These are phyloP conservation scores for Notechis scutatus DNA, from an alignment of 2,113 vertebrate species.

Conservation along the genomic window DNA sequence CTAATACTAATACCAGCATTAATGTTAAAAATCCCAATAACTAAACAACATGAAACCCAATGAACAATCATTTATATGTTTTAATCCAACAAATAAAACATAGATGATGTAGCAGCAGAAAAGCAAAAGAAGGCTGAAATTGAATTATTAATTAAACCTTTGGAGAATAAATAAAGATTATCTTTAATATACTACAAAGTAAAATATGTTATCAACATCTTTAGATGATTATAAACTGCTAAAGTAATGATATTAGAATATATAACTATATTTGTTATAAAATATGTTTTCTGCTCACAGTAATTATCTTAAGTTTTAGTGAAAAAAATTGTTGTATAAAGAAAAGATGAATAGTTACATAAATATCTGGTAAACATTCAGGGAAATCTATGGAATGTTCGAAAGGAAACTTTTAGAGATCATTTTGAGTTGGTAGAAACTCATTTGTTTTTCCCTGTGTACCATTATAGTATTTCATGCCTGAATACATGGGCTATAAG, in stretches of 20 bases:
- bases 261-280: background rate
- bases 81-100: background rate
- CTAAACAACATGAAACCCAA: background rate
- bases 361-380: background rate
- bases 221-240: background rate
- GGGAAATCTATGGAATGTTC: background rate
- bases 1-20: background rate
- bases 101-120: background rate
- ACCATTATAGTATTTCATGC: background rate
- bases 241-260: background rate
- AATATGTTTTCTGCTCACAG: background rate
- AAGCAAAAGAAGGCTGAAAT: background rate
- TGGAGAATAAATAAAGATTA: background rate
- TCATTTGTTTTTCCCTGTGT: background rate
- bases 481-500: background rate
- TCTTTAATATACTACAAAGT: background rate
- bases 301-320: background rate
- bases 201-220: background rate
- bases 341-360: background rate
- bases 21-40: background rate
- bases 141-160: background rate
- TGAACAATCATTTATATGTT: background rate
- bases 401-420: background rate
- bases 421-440: background rate
- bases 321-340: background rate